Evolutionary conservation across 1,140 invertebrate genomes (phyloP).

Genomic region (Drosophila triauraria): DNA sequence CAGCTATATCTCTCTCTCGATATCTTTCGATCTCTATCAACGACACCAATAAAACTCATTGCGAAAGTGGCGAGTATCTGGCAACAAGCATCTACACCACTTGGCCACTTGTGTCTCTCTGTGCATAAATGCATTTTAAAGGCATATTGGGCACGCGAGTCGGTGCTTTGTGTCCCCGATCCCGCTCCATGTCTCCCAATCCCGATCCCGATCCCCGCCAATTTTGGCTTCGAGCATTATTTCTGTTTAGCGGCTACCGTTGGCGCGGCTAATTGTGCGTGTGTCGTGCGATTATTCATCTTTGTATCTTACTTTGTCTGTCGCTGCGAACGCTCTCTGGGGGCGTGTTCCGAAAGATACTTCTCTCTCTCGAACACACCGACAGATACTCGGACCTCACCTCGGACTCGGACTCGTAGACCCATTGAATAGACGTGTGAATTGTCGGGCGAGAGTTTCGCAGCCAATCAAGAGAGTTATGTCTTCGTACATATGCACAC

Average conservation of each 20-base stretch:
- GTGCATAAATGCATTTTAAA: constrained; percentile 79
- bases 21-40: constrained; percentile 46
- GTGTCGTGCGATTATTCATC: constrained; percentile 65
- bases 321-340: constrained; percentile 52
- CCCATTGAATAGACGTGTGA: constrained; percentile 50
- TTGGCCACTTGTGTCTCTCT: constrained; percentile 28
- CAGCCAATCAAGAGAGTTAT: constrained; percentile 55
- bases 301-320: constrained; percentile 76
- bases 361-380: constrained; percentile 48
- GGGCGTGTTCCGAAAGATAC: constrained; percentile 66
- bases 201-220: constrained; percentile 18
- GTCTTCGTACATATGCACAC: constrained; percentile 18
- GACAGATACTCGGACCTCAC: constrained; percentile 5
- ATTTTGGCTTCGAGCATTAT: constrained; percentile 51
- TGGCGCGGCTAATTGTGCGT: constrained; percentile 65
- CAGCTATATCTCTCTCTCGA: constrained; percentile 4
- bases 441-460: constrained; percentile 50
- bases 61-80: constrained; percentile 65
- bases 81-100: constrained; percentile 59
- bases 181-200: neutral
- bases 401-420: constrained; percentile 12
- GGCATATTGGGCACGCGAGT: constrained; percentile 54
- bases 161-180: constrained; percentile 29
- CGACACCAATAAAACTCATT: constrained; percentile 71
- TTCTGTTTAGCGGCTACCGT: constrained; percentile 38